Base-by-base conservation (phyloP, 1,140 invertebrate species). In the Rhizoglyphus robini region DNA sequence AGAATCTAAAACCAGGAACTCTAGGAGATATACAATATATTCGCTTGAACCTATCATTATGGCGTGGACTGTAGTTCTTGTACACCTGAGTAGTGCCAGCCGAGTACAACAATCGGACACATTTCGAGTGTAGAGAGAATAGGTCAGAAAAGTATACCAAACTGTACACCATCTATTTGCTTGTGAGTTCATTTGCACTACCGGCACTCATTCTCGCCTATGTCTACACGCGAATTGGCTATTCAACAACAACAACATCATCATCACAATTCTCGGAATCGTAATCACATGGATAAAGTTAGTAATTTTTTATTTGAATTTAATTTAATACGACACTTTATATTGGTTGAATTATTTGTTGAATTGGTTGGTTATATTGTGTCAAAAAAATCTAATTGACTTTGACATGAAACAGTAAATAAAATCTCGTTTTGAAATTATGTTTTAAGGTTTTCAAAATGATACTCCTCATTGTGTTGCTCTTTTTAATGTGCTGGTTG, bases 401-500 rank as follows among this genome's bases (percentile, higher is more conserved):
- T n/a, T n/a, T n/a, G n/a, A n/a, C n/a, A n/a, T n/a, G n/a, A n/a
- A n/a, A n/a, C n/a, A n/a, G n/a, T n/a, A n/a, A n/a, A n/a, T n/a
- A n/a, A n/a, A n/a, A n/a, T n/a, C n/a, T n/a, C n/a, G n/a, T n/a
- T n/a, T 54, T 54, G 8, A 11, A 11, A 11, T 54, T 54, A 4
- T 57, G 31, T 62, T 30, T 57, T n/a, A 72, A 81, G 79, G 76
- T 81, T 15, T 76, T 82, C 29, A 81, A 82, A 70, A 82, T 81
- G 79, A 68, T 81, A 69, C 72, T 78, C 3, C 71, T 78, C 0
- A 78, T 82, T n/a, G 79, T 81, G 30, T 64, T 77, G 4, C 72
- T 81, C 41, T 81, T 81, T 68, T 78, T 76, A 1, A 67, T 80
- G 23, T 80, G 78, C 67, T 81, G 80, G 80, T 67, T 81, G n/a